Evolutionary conservation across 2,888 invertebrate genomes (phyloP).

Genomic region (Formica aserva): DNA sequence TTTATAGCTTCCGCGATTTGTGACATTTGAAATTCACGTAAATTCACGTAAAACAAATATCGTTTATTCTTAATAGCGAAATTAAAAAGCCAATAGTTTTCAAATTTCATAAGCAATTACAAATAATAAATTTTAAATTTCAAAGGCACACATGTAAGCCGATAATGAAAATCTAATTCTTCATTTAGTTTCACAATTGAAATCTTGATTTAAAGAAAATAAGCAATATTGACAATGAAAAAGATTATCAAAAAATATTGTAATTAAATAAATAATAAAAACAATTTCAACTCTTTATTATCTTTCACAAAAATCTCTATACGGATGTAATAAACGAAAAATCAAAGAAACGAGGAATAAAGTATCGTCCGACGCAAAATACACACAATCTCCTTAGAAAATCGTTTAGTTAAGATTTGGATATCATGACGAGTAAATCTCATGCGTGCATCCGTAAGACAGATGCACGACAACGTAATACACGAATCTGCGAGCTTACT

Average conservation of each 20-base stretch:
- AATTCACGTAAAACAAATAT: background rate
- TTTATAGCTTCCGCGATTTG: slow-evolving; percentile 47
- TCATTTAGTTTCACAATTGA: background rate
- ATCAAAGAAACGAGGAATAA: background rate
- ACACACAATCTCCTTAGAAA: background rate
- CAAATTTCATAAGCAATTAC: background rate
- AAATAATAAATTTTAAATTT: background rate
- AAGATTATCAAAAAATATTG: background rate
- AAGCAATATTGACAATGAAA: background rate
- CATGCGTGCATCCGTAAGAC: background rate
- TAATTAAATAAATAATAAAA: background rate
- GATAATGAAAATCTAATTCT: slow-evolving; percentile 10
- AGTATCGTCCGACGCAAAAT: background rate
- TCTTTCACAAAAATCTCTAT: background rate
- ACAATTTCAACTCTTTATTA: background rate
- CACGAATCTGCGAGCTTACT: slow-evolving; percentile 39
- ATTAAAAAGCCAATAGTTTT: background rate
- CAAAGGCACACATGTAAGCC: background rate
- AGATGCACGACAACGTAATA: slow-evolving; percentile 22
- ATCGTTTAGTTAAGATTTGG: slow-evolving; percentile 30
- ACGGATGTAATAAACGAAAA: background rate
- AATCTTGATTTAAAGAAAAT: background rate
- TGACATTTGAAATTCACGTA: background rate
- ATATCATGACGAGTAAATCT: slow-evolving; percentile 19
- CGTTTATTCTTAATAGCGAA: background rate